Conservation (phyloP, 1,140 invertebrate genomes). For the Dreissena polymorpha region DNA sequence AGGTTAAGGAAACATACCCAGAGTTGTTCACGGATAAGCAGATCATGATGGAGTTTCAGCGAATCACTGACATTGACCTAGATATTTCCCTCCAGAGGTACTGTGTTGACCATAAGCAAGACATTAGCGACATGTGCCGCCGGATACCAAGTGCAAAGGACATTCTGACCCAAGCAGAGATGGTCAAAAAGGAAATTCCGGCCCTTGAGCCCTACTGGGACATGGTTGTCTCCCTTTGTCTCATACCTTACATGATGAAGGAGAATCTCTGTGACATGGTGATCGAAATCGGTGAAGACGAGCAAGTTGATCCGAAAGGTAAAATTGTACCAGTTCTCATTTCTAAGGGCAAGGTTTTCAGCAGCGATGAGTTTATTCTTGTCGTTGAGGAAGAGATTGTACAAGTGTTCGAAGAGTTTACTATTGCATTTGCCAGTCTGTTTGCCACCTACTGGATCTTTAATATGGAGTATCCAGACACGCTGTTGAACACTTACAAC, state of each 20-base stretch:
- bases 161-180: slow-evolving; percentile 70
- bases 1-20: slow-evolving; percentile 72
- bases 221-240: slow-evolving; percentile 75
- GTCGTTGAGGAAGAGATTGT: slow-evolving; percentile 75
- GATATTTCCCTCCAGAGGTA: slow-evolving; percentile 76
- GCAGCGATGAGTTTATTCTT: slow-evolving; percentile 75
- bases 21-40: slow-evolving; percentile 72
- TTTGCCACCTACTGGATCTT: slow-evolving; percentile 77
- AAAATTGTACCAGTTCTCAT: slow-evolving; percentile 75
- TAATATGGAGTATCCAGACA: slow-evolving; percentile 76
- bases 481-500: slow-evolving; percentile 74
- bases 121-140: slow-evolving; percentile 68
- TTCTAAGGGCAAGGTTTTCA: slow-evolving; percentile 72
- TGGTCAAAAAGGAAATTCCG: slow-evolving; percentile 72
- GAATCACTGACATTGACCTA: slow-evolving; percentile 74
- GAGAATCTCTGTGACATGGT: slow-evolving; percentile 76
- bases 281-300: slow-evolving; percentile 72
- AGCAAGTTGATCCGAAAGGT: slow-evolving; percentile 72
- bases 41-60: slow-evolving; percentile 73
- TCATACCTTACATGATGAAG: slow-evolving; percentile 71
- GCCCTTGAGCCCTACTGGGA: slow-evolving; percentile 76
- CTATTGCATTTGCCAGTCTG: slow-evolving; percentile 73
- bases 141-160: slow-evolving; percentile 65
- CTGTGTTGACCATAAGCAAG: slow-evolving; percentile 72
- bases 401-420: slow-evolving; percentile 77